phyloP scores from a whole-genome alignment of 2,888 invertebrate genomes.

The Eueremaeus valkanovi region DNA sequence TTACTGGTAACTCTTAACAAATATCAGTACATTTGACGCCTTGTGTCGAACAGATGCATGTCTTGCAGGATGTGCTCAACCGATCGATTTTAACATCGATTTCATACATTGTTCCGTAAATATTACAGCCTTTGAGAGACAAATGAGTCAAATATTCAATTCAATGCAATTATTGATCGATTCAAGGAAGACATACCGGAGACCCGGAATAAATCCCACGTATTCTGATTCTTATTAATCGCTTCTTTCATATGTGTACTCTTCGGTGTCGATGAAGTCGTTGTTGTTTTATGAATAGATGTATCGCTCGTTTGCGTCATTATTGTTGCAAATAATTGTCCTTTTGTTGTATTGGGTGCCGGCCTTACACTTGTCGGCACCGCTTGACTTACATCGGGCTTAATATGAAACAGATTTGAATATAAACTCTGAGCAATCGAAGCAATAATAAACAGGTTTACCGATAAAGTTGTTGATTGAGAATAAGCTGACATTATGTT shows the following conservation, averaged over 20 bases:
- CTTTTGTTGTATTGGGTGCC: background rate
- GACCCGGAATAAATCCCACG: constrained; percentile 46
- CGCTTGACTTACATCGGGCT: background rate
- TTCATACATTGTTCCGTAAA: constrained; percentile 81
- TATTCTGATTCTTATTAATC: constrained; percentile 1
- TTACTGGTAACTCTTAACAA: constrained; percentile 42
- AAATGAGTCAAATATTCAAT: background rate
- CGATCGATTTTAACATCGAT: constrained; percentile 76
- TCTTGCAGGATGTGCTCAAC: constrained; percentile 72
- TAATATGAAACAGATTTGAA: background rate
- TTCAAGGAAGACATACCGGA: constrained; percentile 43
- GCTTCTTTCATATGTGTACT: background rate
- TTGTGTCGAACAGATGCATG: constrained; percentile 78
- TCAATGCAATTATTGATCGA: no score
- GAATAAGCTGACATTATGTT: background rate
- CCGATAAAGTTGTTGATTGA: background rate
- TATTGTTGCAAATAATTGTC: no score
- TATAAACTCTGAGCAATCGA: no score
- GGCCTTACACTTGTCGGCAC: background rate
- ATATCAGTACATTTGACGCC: constrained; percentile 69
- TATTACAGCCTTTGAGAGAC: constrained; percentile 67
- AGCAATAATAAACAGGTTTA: background rate
- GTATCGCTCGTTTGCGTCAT: background rate
- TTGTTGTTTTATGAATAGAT: background rate
- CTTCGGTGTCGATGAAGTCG: background rate